Base-by-base conservation (phyloP, 1,140 invertebrate species). In the Helicorthomorpha holstii region DNA sequence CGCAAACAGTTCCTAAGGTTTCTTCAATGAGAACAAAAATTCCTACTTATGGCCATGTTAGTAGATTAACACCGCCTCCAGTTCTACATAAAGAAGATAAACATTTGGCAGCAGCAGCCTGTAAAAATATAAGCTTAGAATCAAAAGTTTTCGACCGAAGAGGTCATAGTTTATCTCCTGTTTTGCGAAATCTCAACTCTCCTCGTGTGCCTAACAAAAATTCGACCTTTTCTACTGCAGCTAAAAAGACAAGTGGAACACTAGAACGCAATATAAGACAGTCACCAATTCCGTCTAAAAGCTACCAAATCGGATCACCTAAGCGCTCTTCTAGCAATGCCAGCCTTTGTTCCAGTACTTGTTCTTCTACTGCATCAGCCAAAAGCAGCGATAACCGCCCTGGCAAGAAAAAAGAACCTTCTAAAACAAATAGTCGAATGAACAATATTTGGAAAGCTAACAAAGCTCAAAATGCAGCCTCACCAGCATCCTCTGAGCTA, bases 381-480 rank as follows among this genome's bases (percentile, higher is more conserved):
- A 66, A 71, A 57, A 63, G 68, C 29, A n/a, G n/a, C n/a, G n/a
- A n/a, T n/a, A n/a, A n/a, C 49, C 69, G 69, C 24, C 66, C 66
- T 24, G 59, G 66, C 45, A 57, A 56, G 45, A 60, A 49, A 49
- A 53, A 44, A 45, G 57, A 58, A 3, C 70, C 77, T 14, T 81
- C 81, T 60, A 81, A 84, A 55, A 78, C 85, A 1, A 79, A 82
- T 1, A 90, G 86, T 64, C 88, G 87, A 64, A 90, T 92, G 41
- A 84, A 87, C 1, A 83, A 75, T 60, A 70, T 93, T 14, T 91
- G 87, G 87, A 91, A 87, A 58, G 81, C 77, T 59, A 81, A 63
- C 16, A 26, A 27, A 85, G 29, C 78, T 67, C n/a, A 80, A 78
- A 44, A 78, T 73, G 49, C 74, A 57, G 48, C 54, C 60, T 4